Conservation (phyloP, 2,888 invertebrate species). For the Microctonus hyperodae region DNA sequence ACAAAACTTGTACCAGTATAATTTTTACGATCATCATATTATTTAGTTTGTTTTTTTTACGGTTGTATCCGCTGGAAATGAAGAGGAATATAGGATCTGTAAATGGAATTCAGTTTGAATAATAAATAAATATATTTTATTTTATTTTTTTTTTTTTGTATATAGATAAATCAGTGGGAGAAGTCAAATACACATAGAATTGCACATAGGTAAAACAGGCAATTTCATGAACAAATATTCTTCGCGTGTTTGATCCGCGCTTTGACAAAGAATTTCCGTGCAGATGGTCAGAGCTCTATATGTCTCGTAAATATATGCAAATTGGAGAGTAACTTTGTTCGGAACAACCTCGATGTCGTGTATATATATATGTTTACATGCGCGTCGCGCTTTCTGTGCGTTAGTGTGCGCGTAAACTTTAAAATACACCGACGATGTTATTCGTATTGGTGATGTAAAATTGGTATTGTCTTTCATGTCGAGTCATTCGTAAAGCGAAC, state of each 20-base stretch:
- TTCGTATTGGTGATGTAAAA: background rate
- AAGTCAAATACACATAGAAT: background rate
- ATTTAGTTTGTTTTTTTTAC: background rate
- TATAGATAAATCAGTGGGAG: conserved; percentile 2
- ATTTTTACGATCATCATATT: background rate
- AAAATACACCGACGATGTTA: background rate
- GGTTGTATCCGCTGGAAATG: background rate
- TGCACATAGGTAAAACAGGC: conserved; percentile 19
- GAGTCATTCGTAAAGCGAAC: background rate
- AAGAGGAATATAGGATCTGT: background rate
- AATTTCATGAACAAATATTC: conserved; percentile 39
- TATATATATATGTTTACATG: conserved; percentile 22
- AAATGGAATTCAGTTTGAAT: background rate
- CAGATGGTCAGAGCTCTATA: conserved; percentile 33
- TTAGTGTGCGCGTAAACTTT: conserved; percentile 28
- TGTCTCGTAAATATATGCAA: conserved; percentile 41
- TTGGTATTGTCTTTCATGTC: background rate
- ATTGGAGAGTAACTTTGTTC: conserved; percentile 41
- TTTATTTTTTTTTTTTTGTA: background rate
- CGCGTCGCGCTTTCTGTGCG: conserved; percentile 36
- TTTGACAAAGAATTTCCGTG: conserved; percentile 42
- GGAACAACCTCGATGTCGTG: conserved; percentile 20
- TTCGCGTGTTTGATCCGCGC: conserved; percentile 38
- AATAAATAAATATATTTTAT: background rate
- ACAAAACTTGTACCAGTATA: background rate